These are phyloP conservation scores for Coregonus ussuriensis DNA, from an alignment of 2,797 vertebrate species.

Conservation along the genomic window DNA sequence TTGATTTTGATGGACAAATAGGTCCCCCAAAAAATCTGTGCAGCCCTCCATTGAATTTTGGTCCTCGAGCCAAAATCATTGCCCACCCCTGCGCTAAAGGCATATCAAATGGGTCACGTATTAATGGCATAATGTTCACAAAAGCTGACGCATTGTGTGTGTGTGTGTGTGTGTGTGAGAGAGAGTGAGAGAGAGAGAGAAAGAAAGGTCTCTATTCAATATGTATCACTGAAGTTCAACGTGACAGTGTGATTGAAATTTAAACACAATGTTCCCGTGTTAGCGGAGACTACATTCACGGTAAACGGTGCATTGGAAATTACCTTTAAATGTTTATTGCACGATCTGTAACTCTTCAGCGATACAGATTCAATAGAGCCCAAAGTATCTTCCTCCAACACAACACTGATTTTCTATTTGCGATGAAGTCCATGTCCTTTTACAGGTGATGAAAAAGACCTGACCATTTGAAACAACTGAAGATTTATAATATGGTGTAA, in stretches of 20 bases:
- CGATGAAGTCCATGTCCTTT: background rate
- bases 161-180: background rate
- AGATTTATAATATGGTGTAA: background rate
- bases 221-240: background rate
- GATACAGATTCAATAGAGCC: too few species aligned
- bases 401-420: background rate
- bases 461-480: background rate
- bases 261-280: too few species aligned
- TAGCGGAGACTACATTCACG: too few species aligned
- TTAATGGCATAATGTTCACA: conserved; percentile 30
- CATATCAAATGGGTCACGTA: conserved; percentile 13
- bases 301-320: too few species aligned
- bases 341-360: too few species aligned
- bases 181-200: conserved; percentile 5
- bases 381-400: background rate
- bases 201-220: background rate
- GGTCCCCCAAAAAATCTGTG: too few species aligned
- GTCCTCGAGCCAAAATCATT: too few species aligned
- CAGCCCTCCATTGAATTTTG: too few species aligned
- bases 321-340: too few species aligned
- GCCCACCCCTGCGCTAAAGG: background rate
- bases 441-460: background rate
- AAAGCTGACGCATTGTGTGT: conserved; percentile 63
- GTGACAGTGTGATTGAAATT: too few species aligned
- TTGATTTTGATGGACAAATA: too few species aligned